Base-by-base conservation (phyloP, 1,140 invertebrate species). In the Trachymyrmex septentrionalis region DNA sequence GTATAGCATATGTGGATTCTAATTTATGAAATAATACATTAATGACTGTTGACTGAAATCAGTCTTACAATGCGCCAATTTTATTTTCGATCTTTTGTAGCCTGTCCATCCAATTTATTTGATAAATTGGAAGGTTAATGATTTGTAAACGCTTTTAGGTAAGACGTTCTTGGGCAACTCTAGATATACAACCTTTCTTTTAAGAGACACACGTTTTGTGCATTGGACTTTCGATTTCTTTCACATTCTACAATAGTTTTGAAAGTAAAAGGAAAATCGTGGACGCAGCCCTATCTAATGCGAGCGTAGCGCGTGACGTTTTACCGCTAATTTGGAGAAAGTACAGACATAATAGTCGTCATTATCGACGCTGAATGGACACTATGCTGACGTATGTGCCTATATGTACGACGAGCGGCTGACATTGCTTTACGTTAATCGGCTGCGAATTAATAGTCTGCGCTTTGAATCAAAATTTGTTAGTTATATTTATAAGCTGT, bases 241-340 rank as follows among this genome's bases (percentile, higher is more conserved):
- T 85, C 81, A 27, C 12, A 87, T 90, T 84, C 87, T 87, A 91
- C 88, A 91, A 91, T 90, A 90, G 92, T 91, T 93, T 92, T 89
- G 93, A 94, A 94, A 94, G 93, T 92, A 93, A 94, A 89, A 94
- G 91, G 90, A 85, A 89, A 86, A 81, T 85, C 76, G 57, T 50
- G 73, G 80, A 63, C 64, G 89, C 92, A 89, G 76, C 88, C 91
- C 91, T 89, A 92, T 93, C 92, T 93, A 93, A 93, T 93, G 82
- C 75, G 80, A 91, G 80, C 30, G 16, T 63, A 10, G 69, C 76
- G 71, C 57, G 85, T 81, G 85, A 72, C 84, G 90, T 91, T 92
- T 92, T 90, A 85, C 86, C 87, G 89, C 90, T 93, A 93, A 94
- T 94, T 94, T 91, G 93, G 93, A 87, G 93, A 94, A 94, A 94